Evolutionary conservation across 2,888 invertebrate genomes (phyloP), one percentile per base, ranked within the genome.

Genomic region (Podabrus alpinus): DNA sequence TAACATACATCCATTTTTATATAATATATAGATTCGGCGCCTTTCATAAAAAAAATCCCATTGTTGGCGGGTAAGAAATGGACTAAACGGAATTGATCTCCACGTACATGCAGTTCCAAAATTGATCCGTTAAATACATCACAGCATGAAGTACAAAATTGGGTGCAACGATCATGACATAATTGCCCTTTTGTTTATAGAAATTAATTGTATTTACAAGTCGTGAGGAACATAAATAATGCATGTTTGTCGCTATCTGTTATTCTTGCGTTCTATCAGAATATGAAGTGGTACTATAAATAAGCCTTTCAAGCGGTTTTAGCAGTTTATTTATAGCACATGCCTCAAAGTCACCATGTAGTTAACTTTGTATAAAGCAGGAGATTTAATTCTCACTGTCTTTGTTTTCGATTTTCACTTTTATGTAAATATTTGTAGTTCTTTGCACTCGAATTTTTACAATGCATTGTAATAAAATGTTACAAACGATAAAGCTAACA

Each of bases 261-360:
- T 64, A 13, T 64, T 64, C 62, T 64, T 21, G 62, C 62, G 13
- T 64, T 64, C 62, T 64, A 64, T 64, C 15, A 64, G 62, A 64
- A 64, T 64, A 64, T 64, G 62, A 64, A 64, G 62, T 64, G 15
- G 15, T 64, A 64, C 62, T 64, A 64, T 64, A 64, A 64, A 64
- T 64, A 64, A 64, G 17, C 62, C 62, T 64, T 64, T 64, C 62
- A 64, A 64, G 62, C 62, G 62, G 62, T 45, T 59, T 68, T 19
- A 59, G 17, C 17, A 59, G 17, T 68, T 59, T 68, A 68, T 68
- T 68, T 68, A 68, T 68, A 68, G 68, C 59, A 67, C 29, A 25
- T 21, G 19, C 68, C 19, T 59, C 17, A 45, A 68, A 59, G 19
- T 68, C 59, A 45, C 59, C 68, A 19, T 68, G 10, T 16, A 67